phyloP scores from a whole-genome alignment of 2,797 vertebrate species.

The Calcarius lapponicus region DNA sequence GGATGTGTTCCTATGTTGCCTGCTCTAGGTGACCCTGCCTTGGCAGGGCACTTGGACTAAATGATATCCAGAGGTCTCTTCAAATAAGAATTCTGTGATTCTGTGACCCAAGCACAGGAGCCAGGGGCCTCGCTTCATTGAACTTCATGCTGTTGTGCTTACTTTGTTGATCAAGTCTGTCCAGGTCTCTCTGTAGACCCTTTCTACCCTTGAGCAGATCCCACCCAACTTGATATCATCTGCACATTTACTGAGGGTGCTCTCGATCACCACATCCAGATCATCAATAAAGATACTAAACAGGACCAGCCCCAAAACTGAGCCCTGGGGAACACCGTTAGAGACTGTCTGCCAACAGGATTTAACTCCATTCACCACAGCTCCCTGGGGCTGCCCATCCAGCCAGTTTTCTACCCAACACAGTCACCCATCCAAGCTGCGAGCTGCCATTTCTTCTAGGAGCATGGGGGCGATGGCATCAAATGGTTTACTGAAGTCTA shows the following conservation, averaged over 20 bases:
- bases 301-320: background rate
- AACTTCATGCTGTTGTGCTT: background rate
- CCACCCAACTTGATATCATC: background rate
- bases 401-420: background rate
- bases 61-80: background rate
- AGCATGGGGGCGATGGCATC: background rate
- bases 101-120: background rate
- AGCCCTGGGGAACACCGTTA: too few species aligned
- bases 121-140: background rate
- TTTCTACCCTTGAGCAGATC: background rate
- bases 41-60: background rate
- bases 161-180: background rate
- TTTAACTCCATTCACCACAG: background rate
- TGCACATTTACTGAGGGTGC: background rate
- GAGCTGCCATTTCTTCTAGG: background rate
- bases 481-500: background rate
- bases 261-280: background rate
- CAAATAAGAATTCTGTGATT: background rate
- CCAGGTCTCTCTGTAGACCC: background rate
- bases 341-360: too few species aligned
- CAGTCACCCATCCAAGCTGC: fast-evolving
- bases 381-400: background rate
- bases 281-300: background rate
- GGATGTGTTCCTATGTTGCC: too few species aligned
- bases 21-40: background rate